Evolutionary conservation across 2,888 invertebrate species (phyloP), one percentile per base, ranked within the genome.

Genomic region (Drosophila austrosaltans): DNA sequence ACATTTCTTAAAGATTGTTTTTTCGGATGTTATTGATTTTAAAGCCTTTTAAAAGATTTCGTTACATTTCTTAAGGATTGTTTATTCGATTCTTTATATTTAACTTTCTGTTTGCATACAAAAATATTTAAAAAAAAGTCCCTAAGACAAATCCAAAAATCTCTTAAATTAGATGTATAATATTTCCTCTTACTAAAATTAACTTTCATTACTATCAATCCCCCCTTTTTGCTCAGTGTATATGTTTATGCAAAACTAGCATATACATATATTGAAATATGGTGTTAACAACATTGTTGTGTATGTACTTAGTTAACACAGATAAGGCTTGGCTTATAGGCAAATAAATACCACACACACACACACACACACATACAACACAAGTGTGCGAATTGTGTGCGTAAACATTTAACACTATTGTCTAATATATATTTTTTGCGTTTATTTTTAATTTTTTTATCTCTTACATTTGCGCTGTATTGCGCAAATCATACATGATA

Each of bases 311-410:
- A 75, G 75, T 66, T 75, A 76, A 76, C 70, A 67, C 70, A 67
- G 53, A 70, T 64, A 58, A 66, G 77, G 63, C 64, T 44, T 53
- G 72, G 53, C 56, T 62, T 40, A 63, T 57, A 73, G 58, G 70
- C 48, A 67, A 77, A 69, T 65, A 67, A 40, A 67, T 40, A 68
- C 67, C 63, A 39, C 68, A 60, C 16, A 16, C 16, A 0, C 16
- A 16, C 16, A 16, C 16, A 16, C 16, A 16, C 16, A 16, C 16
- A 16, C 16, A 67, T 40, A 68, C 67, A 62, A 39, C 68, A 60
- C 60, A 68, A 81, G 81, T 75, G 75, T 76, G 80, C 77, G 72
- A 78, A 73, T 78, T 89, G 75, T 78, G 69, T 86, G 84, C 77
- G 61, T 76, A 66, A 74, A 71, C 69, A 85, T 78, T 85, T 84